Evolutionary conservation across 1,140 invertebrate genomes (phyloP).

Genomic region (Saxidomus purpurata): DNA sequence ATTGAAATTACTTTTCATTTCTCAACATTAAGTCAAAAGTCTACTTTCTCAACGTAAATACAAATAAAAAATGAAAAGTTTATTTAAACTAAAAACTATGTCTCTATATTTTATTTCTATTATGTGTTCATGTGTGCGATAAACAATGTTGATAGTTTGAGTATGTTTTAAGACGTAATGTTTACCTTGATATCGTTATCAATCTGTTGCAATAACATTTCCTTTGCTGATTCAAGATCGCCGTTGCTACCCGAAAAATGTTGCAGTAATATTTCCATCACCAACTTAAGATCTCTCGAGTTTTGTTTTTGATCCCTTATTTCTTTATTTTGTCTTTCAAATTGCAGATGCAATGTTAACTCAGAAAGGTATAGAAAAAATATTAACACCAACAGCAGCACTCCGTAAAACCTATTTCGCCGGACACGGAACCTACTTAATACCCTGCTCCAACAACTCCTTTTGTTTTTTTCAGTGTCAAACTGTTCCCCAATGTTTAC

Average conservation of each 20-base stretch:
- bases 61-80: too few relatives aligned
- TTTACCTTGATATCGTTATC: too few relatives aligned
- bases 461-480: background rate
- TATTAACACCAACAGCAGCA: background rate
- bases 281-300: background rate
- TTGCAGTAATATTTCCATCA: background rate
- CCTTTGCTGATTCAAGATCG: background rate
- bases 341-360: background rate
- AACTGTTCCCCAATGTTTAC: background rate
- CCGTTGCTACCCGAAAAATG: background rate
- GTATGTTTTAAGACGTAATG: too few relatives aligned
- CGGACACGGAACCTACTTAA: too few relatives aligned
- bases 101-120: too few relatives aligned
- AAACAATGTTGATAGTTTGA: too few relatives aligned
- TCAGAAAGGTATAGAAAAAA: background rate
- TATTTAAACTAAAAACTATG: too few relatives aligned
- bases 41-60: too few relatives aligned
- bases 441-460: background rate
- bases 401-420: background rate
- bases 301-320: background rate
- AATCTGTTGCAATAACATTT: too few relatives aligned
- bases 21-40: too few relatives aligned
- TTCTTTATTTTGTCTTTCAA: background rate
- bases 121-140: too few relatives aligned
- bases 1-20: too few relatives aligned